These are phyloP conservation scores for Aphodius sticticus DNA, from an alignment of 2,888 invertebrate genomes.

Conservation along the genomic window DNA sequence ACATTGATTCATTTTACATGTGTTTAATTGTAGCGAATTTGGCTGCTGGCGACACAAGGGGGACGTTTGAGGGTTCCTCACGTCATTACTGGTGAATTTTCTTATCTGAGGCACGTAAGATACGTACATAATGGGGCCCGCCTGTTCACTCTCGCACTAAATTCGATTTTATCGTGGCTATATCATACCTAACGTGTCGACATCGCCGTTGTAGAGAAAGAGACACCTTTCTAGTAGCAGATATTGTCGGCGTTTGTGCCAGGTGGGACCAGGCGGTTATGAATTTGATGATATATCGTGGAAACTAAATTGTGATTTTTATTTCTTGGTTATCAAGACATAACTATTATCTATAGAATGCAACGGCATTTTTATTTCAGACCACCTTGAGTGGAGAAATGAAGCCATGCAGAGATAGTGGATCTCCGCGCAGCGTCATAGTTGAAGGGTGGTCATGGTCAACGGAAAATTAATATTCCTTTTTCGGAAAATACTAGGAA, in stretches of 20 bases:
- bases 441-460: too few relatives aligned
- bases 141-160: not conserved
- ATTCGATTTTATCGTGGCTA: not conserved
- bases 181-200: not conserved
- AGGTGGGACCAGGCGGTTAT: not conserved
- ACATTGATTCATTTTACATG: not conserved
- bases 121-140: not conserved
- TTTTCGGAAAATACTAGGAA: too few relatives aligned
- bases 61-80: not conserved
- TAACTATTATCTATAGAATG: too few relatives aligned
- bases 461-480: too few relatives aligned
- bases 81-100: not conserved
- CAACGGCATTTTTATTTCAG: too few relatives aligned
- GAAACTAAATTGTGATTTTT: too few relatives aligned
- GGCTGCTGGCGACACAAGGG: too few relatives aligned
- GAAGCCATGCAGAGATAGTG: too few relatives aligned
- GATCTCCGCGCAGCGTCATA: too few relatives aligned
- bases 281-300: not conserved
- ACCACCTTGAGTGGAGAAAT: too few relatives aligned
- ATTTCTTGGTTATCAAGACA: too few relatives aligned
- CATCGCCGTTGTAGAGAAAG: not conserved
- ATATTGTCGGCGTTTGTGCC: not conserved
- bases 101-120: not conserved
- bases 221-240: not conserved
- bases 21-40: not conserved